Evolutionary conservation across 2,113 vertebrate genomes (phyloP), one percentile per base, ranked within the genome.

Genomic region (Pollimyrus isidori): DNA sequence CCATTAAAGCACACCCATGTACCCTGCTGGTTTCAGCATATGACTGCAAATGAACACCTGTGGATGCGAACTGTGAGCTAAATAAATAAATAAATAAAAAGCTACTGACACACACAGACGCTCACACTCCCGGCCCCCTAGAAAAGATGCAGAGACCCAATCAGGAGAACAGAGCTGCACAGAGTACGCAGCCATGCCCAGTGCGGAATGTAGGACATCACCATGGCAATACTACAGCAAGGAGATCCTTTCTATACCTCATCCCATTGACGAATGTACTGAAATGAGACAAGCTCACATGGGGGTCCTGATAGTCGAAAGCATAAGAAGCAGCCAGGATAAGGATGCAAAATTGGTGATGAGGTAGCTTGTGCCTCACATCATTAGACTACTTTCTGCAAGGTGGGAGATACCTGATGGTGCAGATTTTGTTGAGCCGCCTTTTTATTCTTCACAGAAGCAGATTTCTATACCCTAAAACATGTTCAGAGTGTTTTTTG

Each of bases 151-250:
- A 46, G 26, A 52, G 17, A 15, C 42, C 56, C 45, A 35, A 56
- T 30, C 35, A 39, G 19, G 50, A 45, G 65, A 30, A 89, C 89
- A 87, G 88, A 91, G 92, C 87, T 90, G 7, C 26, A 90, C 89
- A 90, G 89, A 92, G 87, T 53, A 69, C 39, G 86, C 56, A 49
- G 58, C 87, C 90, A 89, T 90, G 91, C 92, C 91, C 92, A 89
- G 88, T 91, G 76, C 90, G 90, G 91, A 94, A 95, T 96, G 92
- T 94, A 94, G 94, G 94, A 84, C 94, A 93, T 95, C 84, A 21
- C 91, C 93, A 95, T 94, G 92, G 92, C 91, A 94, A 93, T 94
- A 91, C 93, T 95, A 91, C 93, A 95, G 92, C 92, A 91, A 91
- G 90, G 4, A 89, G 87, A 89, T 91, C 91, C 88, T 91, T 90